phyloP scores from a whole-genome alignment of 2,888 invertebrate genomes.

The Octonoba sinensis region DNA sequence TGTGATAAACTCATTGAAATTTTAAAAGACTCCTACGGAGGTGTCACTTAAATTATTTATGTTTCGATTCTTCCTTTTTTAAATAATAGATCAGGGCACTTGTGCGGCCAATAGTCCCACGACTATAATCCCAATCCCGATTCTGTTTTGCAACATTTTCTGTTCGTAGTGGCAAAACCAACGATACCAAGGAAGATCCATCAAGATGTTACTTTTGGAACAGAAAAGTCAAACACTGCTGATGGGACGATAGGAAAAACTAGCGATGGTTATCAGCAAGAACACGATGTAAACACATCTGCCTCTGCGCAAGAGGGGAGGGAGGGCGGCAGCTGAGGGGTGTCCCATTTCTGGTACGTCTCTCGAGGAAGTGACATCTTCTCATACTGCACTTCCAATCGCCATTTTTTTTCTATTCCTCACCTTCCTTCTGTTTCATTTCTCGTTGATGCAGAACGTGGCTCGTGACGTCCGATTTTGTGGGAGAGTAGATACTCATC shows the following conservation, averaged over 20 bases:
- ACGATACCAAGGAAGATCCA: background rate
- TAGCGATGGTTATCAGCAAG: slow-evolving; percentile 55
- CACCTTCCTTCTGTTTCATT: background rate
- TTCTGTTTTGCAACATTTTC: too few species aligned
- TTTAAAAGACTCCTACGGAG: too few species aligned
- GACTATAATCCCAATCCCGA: too few species aligned
- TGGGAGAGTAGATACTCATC: too few species aligned
- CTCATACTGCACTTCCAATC: slow-evolving; percentile 42
- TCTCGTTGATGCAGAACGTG: slow-evolving; percentile 16
- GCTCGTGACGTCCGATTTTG: background rate
- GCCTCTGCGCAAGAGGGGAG: slow-evolving; percentile 21
- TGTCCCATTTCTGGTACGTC: slow-evolving; percentile 39
- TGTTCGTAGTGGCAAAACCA: background rate
- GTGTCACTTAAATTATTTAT: too few species aligned
- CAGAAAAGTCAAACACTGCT: slow-evolving; percentile 6
- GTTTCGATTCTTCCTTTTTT: too few species aligned
- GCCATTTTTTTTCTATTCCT: slow-evolving; percentile 2
- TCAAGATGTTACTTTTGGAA: too few species aligned
- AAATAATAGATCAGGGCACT: too few species aligned
- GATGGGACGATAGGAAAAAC: slow-evolving; percentile 41
- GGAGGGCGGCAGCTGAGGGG: slow-evolving; percentile 45
- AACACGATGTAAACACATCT: slow-evolving; percentile 63
- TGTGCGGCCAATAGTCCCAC: too few species aligned
- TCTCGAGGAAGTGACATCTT: slow-evolving; percentile 58
- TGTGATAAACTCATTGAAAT: too few species aligned